Evolutionary conservation across 2,888 invertebrate species (phyloP).

Genomic region (Mesoligia furuncula): DNA sequence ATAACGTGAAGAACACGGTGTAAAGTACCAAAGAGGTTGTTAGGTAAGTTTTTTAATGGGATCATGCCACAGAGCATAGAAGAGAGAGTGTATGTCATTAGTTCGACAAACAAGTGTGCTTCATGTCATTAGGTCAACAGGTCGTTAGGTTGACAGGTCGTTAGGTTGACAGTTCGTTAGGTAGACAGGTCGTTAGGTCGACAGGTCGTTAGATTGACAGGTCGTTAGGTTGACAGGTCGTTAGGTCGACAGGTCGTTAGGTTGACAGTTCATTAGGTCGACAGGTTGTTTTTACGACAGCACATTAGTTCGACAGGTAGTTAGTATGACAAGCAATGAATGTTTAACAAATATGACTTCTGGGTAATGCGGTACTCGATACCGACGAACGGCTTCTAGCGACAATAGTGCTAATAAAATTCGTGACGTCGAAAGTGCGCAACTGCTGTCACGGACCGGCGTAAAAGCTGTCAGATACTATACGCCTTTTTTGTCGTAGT

Average conservation of each 20-base stretch:
- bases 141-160: neutral
- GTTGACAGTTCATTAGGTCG: neutral
- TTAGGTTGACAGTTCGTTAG: neutral
- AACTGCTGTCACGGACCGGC: too few species aligned
- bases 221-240: too few species aligned
- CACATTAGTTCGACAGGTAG: neutral
- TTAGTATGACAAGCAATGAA: neutral
- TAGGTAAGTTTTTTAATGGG: neutral
- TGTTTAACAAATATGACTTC: neutral
- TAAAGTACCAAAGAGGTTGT: neutral
- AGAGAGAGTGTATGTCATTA: neutral
- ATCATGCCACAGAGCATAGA: neutral
- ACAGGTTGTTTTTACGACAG: neutral
- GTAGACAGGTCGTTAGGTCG: neutral
- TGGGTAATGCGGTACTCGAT: neutral
- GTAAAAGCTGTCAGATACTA: neutral
- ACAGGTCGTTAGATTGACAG: neutral
- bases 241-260: neutral
- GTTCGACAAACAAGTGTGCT: neutral
- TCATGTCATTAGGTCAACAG: neutral
- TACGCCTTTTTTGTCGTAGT: neutral
- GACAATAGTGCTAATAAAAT: neutral
- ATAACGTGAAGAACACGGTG: too few species aligned
- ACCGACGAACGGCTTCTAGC: neutral
- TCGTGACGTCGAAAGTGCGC: neutral